A percentile compares a stretch with the other conserved stretches of the same genome.
Evolutionary conservation across 2,888 invertebrate species (phyloP).

Genomic region (Strigamia crassipes): DNA sequence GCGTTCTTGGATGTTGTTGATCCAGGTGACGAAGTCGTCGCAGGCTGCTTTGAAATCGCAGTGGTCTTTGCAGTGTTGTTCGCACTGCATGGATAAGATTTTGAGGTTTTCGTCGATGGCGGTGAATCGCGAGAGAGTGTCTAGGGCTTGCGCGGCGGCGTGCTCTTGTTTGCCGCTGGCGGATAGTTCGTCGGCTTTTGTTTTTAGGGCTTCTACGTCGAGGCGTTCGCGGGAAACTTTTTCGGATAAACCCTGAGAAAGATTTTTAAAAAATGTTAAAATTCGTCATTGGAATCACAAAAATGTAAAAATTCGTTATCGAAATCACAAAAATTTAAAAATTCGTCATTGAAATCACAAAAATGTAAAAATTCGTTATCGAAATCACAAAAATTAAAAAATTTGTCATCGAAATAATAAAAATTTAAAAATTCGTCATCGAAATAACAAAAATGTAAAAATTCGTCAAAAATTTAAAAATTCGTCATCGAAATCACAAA

Average conservation of each 20-base stretch:
- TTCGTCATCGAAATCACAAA: too few species aligned
- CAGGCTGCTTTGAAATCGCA: slow-evolving; percentile 87
- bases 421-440: too few species aligned
- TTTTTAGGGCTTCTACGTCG: slow-evolving; percentile 82
- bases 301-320: slow-evolving; percentile 45
- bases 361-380: too few species aligned
- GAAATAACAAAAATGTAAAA: too few species aligned
- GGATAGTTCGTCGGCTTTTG: slow-evolving; percentile 83
- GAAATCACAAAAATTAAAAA: too few species aligned
- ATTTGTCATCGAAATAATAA: too few species aligned
- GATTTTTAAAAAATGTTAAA: too few species aligned
- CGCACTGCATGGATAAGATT: slow-evolving; percentile 75
- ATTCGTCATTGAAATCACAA: too few species aligned
- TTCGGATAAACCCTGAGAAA: slow-evolving; percentile 73
- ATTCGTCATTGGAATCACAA: too few species aligned
- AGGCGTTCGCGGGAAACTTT: slow-evolving; percentile 86
- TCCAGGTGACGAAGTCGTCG: slow-evolving; percentile 86
- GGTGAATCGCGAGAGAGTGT: slow-evolving; percentile 82
- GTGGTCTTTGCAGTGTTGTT: slow-evolving; percentile 86
- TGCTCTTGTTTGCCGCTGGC: slow-evolving; percentile 82
- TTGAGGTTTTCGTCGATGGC: slow-evolving; percentile 75
- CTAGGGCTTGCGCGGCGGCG: slow-evolving; percentile 81
- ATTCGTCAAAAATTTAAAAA: too few species aligned
- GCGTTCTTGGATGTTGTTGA: slow-evolving; percentile 83
- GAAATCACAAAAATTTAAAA: too few species aligned